phyloP scores from a whole-genome alignment of 2,888 invertebrate genomes.

The Eupithecia subfuscata region DNA sequence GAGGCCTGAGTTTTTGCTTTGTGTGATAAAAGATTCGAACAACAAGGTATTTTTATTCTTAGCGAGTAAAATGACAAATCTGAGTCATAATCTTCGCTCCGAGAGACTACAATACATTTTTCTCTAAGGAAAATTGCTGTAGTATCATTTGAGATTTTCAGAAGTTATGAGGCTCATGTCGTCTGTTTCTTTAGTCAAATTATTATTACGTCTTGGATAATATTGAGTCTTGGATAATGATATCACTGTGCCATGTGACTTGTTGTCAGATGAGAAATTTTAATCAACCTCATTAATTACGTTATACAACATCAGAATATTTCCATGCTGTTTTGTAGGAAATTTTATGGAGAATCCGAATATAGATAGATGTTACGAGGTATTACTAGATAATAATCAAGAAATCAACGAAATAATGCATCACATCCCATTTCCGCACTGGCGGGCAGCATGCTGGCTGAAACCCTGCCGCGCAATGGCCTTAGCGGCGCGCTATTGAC shows the following conservation, averaged over 20 bases:
- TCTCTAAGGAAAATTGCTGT: conserved; percentile 51
- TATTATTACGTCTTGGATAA: neutral
- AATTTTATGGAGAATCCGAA: too few species aligned
- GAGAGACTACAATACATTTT: conserved; percentile 46
- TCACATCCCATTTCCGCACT: too few species aligned
- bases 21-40: neutral
- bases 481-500: too few species aligned
- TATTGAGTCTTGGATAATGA: neutral
- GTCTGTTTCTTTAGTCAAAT: conserved; percentile 6
- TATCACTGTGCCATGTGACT: neutral
- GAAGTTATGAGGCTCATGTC: conserved; percentile 4
- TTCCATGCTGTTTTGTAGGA: too few species aligned
- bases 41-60: conserved; percentile 10
- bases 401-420: too few species aligned
- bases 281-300: too few species aligned
- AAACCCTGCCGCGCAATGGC: too few species aligned
- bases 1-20: neutral
- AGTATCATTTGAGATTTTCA: conserved; percentile 40
- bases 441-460: too few species aligned
- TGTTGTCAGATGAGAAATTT: neutral
- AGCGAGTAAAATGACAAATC: conserved; percentile 46
- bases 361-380: too few species aligned
- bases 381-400: too few species aligned
- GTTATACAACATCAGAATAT: too few species aligned
- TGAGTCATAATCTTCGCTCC: conserved; percentile 46